Conservation (phyloP, 2,888 invertebrate genomes). For the Hipparchia sbordonii region DNA sequence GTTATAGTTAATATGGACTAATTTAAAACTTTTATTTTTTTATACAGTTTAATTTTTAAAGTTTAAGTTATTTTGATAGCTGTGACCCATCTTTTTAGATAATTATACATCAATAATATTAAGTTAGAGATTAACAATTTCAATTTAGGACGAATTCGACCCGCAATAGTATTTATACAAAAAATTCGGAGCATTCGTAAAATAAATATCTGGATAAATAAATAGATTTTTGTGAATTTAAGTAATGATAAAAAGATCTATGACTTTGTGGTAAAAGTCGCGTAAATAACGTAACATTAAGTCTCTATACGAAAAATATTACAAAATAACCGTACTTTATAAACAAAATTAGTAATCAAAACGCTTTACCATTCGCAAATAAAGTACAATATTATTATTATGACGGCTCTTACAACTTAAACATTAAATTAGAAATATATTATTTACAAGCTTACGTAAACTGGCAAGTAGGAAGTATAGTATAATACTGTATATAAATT, state of each 20-base stretch:
- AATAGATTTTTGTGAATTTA: constrained; percentile 13
- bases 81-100: too few relatives aligned
- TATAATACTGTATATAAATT: constrained; percentile 78
- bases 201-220: constrained; percentile 18
- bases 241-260: constrained; percentile 21
- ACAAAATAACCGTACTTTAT: neutral
- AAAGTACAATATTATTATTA: constrained; percentile 27
- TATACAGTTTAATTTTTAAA: constrained; percentile 2
- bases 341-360: constrained; percentile 20
- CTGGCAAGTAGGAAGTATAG: constrained; percentile 70
- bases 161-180: constrained; percentile 42
- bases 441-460: constrained; percentile 68
- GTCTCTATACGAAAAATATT: constrained; percentile 5
- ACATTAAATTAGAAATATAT: constrained; percentile 50
- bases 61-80: too few relatives aligned
- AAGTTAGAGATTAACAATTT: constrained; percentile 40
- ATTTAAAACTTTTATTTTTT: neutral
- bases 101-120: constrained; percentile 36
- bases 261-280: constrained; percentile 17
- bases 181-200: neutral
- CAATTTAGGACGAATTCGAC: constrained; percentile 55
- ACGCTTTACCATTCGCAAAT: constrained; percentile 5
- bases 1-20: neutral
- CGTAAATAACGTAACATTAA: neutral
- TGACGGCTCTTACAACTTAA: constrained; percentile 32